These are phyloP conservation scores for Adelges cooleyi DNA, from an alignment of 1,140 invertebrate species.

Conservation along the genomic window DNA sequence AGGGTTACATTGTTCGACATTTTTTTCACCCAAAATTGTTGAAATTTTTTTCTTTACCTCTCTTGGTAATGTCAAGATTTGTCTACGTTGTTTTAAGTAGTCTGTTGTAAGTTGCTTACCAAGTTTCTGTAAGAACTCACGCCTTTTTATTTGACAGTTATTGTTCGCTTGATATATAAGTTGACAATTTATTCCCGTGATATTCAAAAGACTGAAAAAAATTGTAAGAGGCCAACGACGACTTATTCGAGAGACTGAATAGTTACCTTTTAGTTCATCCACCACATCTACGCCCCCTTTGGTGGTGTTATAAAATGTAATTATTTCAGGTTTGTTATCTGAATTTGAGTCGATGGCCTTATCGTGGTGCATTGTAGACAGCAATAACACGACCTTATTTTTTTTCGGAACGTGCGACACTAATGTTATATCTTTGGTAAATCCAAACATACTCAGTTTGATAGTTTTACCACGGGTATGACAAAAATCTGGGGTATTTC, in stretches of 20 bases:
- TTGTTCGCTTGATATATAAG: conserved; percentile 3
- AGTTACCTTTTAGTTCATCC: conserved; percentile 34
- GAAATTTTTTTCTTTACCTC: conserved; percentile 58
- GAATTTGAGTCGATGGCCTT: conserved; percentile 34
- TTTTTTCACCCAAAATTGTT: neutral
- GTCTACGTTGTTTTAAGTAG: neutral
- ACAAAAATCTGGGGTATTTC: conserved; percentile 30
- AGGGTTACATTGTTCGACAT: too few relatives aligned
- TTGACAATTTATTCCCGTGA: neutral
- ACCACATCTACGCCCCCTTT: conserved; percentile 41
- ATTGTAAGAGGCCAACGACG: conserved; percentile 36
- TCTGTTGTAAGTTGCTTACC: neutral
- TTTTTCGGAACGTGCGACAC: conserved; percentile 31
- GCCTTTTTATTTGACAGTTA: neutral
- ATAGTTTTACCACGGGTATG: neutral
- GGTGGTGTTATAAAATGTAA: conserved; percentile 37
- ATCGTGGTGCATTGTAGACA: conserved; percentile 35
- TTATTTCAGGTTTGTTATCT: neutral
- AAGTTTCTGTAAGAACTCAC: neutral
- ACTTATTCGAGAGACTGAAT: conserved; percentile 22
- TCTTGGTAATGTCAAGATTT: conserved; percentile 53
- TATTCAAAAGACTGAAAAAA: conserved; percentile 34
- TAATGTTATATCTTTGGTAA: conserved; percentile 21
- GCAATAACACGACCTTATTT: conserved; percentile 36
- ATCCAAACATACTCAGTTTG: conserved; percentile 16